These are phyloP conservation scores for Rostratula benghalensis DNA, from an alignment of 2,113 vertebrate species.

Conservation along the genomic window DNA sequence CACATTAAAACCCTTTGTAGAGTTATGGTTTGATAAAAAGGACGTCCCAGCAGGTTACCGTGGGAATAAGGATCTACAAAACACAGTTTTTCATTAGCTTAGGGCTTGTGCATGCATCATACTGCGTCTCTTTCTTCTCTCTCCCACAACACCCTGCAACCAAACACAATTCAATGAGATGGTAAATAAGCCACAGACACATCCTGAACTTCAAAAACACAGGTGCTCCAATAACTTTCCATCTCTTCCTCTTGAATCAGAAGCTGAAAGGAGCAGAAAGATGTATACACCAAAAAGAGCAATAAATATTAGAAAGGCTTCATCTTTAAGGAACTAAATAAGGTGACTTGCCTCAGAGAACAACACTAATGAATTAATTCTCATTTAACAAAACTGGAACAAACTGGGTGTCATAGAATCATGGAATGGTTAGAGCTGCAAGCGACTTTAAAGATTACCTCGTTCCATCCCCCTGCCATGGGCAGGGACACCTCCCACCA, in stretches of 20 bases:
- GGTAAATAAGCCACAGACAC: constrained; percentile 33
- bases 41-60: constrained; percentile 23
- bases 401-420: background rate
- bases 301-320: background rate
- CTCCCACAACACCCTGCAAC: constrained; percentile 39
- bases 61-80: constrained; percentile 48
- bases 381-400: background rate
- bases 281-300: background rate
- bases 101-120: constrained; percentile 2
- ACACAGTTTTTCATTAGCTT: constrained; percentile 25
- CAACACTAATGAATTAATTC: background rate
- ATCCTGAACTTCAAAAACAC: constrained; percentile 35
- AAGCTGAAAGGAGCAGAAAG: constrained; percentile 10
- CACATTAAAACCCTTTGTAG: background rate
- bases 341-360: background rate
- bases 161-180: constrained; percentile 38
- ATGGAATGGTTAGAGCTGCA: background rate
- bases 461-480: background rate
- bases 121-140: background rate
- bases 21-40: constrained; percentile 23
- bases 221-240: background rate
- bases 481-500: background rate
- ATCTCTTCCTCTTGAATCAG: background rate
- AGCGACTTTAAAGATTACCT: background rate
- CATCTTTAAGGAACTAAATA: background rate